Base-by-base conservation (phyloP, 2,797 vertebrate genomes). In the Poeciliopsis presidionis region DNA sequence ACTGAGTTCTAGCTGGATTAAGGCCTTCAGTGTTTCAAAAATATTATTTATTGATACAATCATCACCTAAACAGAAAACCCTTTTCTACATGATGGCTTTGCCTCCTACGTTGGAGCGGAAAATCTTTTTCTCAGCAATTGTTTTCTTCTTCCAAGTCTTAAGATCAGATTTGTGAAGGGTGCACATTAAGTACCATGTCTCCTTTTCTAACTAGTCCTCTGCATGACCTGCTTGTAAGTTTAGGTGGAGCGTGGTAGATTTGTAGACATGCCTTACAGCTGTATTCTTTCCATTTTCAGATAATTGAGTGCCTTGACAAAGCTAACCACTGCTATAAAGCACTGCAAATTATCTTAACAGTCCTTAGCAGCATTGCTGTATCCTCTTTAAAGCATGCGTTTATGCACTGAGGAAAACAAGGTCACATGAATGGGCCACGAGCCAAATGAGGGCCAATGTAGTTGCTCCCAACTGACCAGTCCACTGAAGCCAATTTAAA, bases 401-500 rank as follows among this genome's bases (percentile, higher is more conserved):
- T 69, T 74, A 70, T 70, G 33, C 57, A 0, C 9, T 67, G 67
- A 65, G 3, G 39, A 0, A 28, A 78, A 77, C 16, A 76, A 71
- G 73, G 70, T 63, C 43, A 70, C 51, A 46, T 36, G 20, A 36
- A 61, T 49, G 63, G 78, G 72, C 25, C 28, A 45, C 8, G 41
- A 49, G 73, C 81, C 84, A 89, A 80, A 61, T 45, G 2, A 25
- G 11, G 2, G 49, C 49, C 77, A 11, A 53, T 61, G 63, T 75
- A 65, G 83, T 86, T 0, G 20, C 84, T 94, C 87, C 83, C 87
- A 76, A 74, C 63, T 74, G 88, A 86, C 89, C 53, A 11, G 67
- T 80, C 55, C 65, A 39, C 53, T 73, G 73, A 89, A 88, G 80
- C 79, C 80, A 87, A 88, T 90, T 90, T 83, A 67, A 90, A 89